Percentiles rank a stretch among this genome's conserved stretches.
phyloP scores from a whole-genome alignment of 2,888 invertebrate genomes.

The Megaustenia siamemsis region DNA sequence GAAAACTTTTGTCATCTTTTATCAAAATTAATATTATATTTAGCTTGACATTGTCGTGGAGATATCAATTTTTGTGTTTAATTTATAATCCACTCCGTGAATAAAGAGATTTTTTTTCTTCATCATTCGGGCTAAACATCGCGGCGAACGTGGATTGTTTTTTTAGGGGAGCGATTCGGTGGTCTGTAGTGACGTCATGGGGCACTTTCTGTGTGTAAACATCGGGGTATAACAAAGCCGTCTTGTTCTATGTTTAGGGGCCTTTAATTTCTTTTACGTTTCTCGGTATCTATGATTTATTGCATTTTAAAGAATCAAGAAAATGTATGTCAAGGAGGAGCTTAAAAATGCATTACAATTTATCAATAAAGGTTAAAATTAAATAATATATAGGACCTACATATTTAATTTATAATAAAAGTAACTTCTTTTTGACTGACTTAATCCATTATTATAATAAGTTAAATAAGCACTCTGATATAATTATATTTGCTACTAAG shows the following conservation, averaged over 20 bases:
- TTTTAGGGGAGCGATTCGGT: conserved; percentile 63
- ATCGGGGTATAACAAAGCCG: conserved; percentile 70
- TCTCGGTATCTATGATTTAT: too few relatives aligned
- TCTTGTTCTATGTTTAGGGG: neutral
- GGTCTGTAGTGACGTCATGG: conserved; percentile 72
- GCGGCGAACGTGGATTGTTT: conserved; percentile 66
- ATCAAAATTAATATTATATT: neutral
- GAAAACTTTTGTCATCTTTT: neutral
- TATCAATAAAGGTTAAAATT: too few relatives aligned
- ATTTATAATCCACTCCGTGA: neutral
- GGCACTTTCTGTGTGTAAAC: conserved; percentile 77
- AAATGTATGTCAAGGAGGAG: too few relatives aligned
- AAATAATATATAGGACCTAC: too few relatives aligned
- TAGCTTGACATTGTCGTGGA: neutral
- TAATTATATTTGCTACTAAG: too few relatives aligned
- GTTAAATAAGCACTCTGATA: too few relatives aligned
- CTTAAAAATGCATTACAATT: too few relatives aligned
- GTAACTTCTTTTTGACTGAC: too few relatives aligned
- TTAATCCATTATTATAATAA: too few relatives aligned
- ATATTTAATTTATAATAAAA: too few relatives aligned
- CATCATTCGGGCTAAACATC: conserved; percentile 2
- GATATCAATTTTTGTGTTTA: neutral
- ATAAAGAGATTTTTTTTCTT: neutral
- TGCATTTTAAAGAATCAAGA: too few relatives aligned
- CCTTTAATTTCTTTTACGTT: too few relatives aligned